phyloP scores from a whole-genome alignment of 2,888 invertebrate species.

The Sarcophaga carnaria region DNA sequence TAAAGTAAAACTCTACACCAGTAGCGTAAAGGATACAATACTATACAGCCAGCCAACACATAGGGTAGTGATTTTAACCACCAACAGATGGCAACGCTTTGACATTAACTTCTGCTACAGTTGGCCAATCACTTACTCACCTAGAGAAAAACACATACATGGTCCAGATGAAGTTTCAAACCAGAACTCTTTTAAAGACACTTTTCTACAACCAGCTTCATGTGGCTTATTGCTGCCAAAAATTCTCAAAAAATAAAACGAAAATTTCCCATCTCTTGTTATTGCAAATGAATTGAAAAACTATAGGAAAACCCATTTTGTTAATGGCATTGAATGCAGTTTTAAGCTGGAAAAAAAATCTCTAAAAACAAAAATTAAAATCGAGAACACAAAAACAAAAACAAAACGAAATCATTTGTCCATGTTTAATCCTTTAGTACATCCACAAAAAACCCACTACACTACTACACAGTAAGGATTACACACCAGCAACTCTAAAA shows the following conservation, averaged over 20 bases:
- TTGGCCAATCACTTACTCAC: too few relatives aligned
- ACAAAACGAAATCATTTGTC: not conserved
- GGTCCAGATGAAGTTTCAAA: too few relatives aligned
- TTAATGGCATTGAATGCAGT: conserved; percentile 44
- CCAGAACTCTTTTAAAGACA: too few relatives aligned
- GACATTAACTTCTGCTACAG: too few relatives aligned
- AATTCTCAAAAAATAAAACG: too few relatives aligned
- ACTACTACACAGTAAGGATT: not conserved
- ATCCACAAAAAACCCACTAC: not conserved
- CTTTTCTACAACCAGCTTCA: too few relatives aligned
- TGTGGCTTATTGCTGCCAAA: not conserved
- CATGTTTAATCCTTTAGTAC: conserved; percentile 29
- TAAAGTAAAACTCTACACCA: too few relatives aligned
- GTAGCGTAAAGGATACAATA: too few relatives aligned
- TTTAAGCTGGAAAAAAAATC: conserved; percentile 43
- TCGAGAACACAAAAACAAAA: not conserved
- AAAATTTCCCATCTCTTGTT: not conserved
- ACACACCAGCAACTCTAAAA: not conserved
- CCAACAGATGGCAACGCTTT: too few relatives aligned
- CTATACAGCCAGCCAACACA: too few relatives aligned
- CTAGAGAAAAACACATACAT: too few relatives aligned
- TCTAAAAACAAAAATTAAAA: conserved; percentile 30
- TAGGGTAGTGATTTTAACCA: too few relatives aligned
- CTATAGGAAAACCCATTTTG: conserved; percentile 2
- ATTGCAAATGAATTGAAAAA: not conserved